A percentile compares a stretch with the other conserved stretches of the same genome.
Evolutionary conservation across 35 echinoderm and acorn worm genomes (phyloP).

Genomic region (Diadema setosum): DNA sequence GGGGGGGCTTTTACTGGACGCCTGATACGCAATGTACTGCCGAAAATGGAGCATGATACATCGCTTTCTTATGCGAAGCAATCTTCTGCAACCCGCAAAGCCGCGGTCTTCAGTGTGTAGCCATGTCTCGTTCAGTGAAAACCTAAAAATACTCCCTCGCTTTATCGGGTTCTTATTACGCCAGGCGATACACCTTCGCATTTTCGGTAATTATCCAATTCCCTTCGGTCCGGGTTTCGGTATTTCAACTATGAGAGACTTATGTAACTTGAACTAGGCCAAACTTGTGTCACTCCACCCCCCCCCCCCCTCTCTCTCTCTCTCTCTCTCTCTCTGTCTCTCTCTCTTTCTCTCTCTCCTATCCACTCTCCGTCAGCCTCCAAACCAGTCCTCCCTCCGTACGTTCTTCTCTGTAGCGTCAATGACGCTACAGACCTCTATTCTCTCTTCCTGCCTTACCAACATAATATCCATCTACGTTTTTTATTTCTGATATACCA

Average conservation of each 20-base stretch:
- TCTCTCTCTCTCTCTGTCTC: neutral
- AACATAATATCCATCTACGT: no score
- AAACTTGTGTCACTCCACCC: neutral
- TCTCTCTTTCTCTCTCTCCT: neutral
- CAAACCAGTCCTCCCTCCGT: neutral
- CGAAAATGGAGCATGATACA: no score
- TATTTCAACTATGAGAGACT: conserved; percentile 6
- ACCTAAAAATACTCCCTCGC: neutral
- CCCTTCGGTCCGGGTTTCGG: neutral
- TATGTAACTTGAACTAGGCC: neutral
- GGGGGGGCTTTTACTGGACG: no score
- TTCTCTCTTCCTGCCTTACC: neutral
- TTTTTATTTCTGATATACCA: no score
- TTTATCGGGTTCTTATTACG: neutral
- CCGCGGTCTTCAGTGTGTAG: no score
- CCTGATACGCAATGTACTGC: no score
- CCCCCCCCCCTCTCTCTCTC: neutral
- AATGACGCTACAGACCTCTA: no score
- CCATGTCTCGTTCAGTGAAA: neutral
- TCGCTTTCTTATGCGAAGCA: no score
- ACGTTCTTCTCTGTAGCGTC: neutral
- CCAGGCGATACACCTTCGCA: neutral
- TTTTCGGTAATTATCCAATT: conserved; percentile 4
- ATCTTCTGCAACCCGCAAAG: no score
- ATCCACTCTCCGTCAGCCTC: neutral